Evolutionary conservation across 1,140 invertebrate genomes (phyloP).

Genomic region (Aphelenchoides fujianensis): DNA sequence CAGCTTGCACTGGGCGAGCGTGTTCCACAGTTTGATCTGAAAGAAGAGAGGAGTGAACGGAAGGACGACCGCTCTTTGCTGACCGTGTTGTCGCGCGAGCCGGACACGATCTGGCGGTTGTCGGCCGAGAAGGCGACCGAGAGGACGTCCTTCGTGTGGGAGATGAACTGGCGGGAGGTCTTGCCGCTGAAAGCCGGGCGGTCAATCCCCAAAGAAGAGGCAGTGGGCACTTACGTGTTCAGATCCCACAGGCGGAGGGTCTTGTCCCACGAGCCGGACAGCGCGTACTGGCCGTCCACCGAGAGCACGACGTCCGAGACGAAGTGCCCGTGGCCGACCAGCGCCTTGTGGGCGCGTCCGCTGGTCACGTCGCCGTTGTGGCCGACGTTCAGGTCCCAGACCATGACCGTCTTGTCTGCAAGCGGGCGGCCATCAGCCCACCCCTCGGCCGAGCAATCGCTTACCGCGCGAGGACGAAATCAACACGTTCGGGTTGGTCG

Average conservation of each 20-base stretch:
- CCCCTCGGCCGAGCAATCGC: slow-evolving; percentile 38
- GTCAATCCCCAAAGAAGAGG: slow-evolving; percentile 33
- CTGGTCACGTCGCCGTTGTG: slow-evolving; percentile 58
- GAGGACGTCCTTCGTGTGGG: slow-evolving; percentile 98
- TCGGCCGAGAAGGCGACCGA: slow-evolving; percentile 98
- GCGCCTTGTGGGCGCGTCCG: slow-evolving; percentile 87
- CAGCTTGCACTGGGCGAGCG: slow-evolving; percentile 98
- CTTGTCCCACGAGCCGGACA: slow-evolving; percentile 99
- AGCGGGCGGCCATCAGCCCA: slow-evolving; percentile 16
- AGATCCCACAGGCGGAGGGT: slow-evolving; percentile 97
- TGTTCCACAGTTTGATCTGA: slow-evolving; percentile 99
- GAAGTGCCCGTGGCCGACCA: slow-evolving; percentile 96
- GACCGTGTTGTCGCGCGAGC: slow-evolving; percentile 94
- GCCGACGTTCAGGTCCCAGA: slow-evolving; percentile 86
- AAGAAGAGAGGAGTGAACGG: no score
- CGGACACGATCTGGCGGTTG: slow-evolving; percentile 98
- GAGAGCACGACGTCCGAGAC: slow-evolving; percentile 98
- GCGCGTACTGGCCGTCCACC: slow-evolving; percentile 96
- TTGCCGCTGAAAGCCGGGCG: slow-evolving; percentile 66
- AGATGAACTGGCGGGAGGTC: slow-evolving; percentile 80
- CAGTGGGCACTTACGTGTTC: slow-evolving; percentile 69
- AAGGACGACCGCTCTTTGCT: no score
- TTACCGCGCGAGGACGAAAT: slow-evolving; percentile 94
- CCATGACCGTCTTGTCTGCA: slow-evolving; percentile 91
- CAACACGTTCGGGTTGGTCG: slow-evolving; percentile 95